Base-by-base conservation (phyloP, 2,888 invertebrate genomes). In the Netelia virgata region DNA sequence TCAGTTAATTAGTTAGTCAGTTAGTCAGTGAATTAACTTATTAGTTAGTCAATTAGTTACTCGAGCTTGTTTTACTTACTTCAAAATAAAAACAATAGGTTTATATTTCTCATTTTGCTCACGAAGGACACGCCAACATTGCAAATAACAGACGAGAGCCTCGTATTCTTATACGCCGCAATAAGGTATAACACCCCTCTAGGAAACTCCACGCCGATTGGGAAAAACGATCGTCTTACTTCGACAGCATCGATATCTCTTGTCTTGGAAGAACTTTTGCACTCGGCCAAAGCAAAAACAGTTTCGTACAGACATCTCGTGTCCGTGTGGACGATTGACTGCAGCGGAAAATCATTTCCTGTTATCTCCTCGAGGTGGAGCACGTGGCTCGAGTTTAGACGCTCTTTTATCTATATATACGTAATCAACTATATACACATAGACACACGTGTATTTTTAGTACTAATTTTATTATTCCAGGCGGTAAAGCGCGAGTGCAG, bases 341-440 rank as follows among this genome's bases (percentile, higher is more conserved):
- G 55, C 66, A 66, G 66, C 76, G 76, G 57, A 76, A 76, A 76
- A 76, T 76, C 76, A 55, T 68, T 76, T 76, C 76, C 76, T 76
- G 76, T 57, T 76, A 76, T 76, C 66, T 43, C 14, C 47, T 43
- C 10, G 41, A 55, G 64, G 64, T 36, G 53, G 43, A 59, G 76
- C 76, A 66, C 76, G 76, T 76, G 57, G 41, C 55, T 43, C 43
- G 57, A 43, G 68, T 68, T 68, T 68, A 68, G 23, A 50, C 23
- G 47, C 23, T 11, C 14, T n/a, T 41, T 11, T 28, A 50, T 28
- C 14, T 50, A 47, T 47, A 66, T 20, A 55, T 23, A 20, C 23
- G 11, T 47, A 47, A 47, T 0, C 47, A 14, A 47, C 47, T 28
- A 28, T 28, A 28, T 28, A 28, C 3, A 28, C 28, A 28, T 28